Conservation (phyloP, 1,140 invertebrate genomes). For the Sarcophaga bullata region DNA sequence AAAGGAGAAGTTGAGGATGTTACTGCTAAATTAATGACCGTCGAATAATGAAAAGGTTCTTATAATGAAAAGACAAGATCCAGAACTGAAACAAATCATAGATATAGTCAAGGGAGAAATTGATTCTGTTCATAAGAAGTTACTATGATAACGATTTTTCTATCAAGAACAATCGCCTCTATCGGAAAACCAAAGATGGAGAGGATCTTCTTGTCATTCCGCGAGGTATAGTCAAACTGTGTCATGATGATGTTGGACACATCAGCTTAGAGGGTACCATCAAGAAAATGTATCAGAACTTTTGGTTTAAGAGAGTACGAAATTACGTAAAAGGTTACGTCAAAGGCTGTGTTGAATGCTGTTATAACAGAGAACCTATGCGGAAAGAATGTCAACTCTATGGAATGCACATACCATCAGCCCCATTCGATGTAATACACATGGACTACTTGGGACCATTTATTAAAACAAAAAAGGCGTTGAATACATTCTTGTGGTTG, state of each 20-base stretch:
- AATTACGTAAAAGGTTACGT: constrained; percentile 49
- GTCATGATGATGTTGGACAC: constrained; percentile 52
- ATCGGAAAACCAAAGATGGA: no score
- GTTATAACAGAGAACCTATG: background rate
- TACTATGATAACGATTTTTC: no score
- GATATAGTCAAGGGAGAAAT: background rate
- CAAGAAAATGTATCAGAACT: constrained; percentile 41
- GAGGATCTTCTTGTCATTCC: no score
- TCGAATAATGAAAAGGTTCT: constrained; percentile 1
- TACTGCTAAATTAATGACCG: background rate
- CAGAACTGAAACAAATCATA: constrained; percentile 7
- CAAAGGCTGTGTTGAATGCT: constrained; percentile 40
- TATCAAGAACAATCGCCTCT: no score
- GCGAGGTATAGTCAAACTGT: constrained; percentile 12
- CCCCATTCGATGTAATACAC: constrained; percentile 47
- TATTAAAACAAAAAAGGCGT: constrained; percentile 51
- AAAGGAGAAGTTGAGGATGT: background rate
- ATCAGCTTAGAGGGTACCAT: constrained; percentile 46
- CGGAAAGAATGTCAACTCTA: constrained; percentile 48
- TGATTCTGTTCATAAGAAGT: no score
- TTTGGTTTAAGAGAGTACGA: no score
- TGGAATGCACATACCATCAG: constrained; percentile 49
- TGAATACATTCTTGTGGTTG: constrained; percentile 51
- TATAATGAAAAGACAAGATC: constrained; percentile 35
- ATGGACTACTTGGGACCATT: constrained; percentile 55